phyloP scores from a whole-genome alignment of 1,140 invertebrate species.

The Harpegnathos saltator region DNA sequence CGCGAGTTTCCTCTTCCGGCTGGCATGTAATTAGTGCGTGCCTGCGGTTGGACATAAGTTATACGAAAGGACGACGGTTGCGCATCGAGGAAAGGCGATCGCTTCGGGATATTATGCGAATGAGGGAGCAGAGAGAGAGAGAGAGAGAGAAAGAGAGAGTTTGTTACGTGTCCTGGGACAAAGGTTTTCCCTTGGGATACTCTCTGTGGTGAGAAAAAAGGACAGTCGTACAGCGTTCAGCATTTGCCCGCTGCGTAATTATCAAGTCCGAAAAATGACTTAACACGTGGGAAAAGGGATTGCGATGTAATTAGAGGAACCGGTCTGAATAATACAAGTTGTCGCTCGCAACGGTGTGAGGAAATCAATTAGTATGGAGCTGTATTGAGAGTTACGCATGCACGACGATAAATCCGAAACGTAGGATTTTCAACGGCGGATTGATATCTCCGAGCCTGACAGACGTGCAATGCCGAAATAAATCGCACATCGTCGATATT shows the following conservation, averaged over 20 bases:
- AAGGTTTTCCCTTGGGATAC: too few relatives aligned
- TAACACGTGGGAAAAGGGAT: not conserved
- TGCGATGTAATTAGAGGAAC: not conserved
- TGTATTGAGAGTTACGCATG: too few relatives aligned
- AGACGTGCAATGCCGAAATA: too few relatives aligned
- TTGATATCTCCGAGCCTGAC: too few relatives aligned
- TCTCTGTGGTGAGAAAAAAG: not conserved
- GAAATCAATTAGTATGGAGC: too few relatives aligned
- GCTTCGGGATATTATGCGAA: not conserved
- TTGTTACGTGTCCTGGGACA: not conserved
- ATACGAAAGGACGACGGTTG: not conserved
- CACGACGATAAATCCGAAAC: too few relatives aligned
- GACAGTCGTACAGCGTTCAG: not conserved
- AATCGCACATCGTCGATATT: too few relatives aligned
- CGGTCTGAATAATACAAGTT: too few relatives aligned
- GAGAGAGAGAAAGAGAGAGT: not conserved
- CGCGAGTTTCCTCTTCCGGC: constrained; percentile 21
- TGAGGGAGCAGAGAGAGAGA: not conserved
- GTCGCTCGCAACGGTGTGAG: too few relatives aligned
- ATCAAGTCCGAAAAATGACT: not conserved
- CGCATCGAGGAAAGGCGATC: not conserved
- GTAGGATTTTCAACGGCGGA: too few relatives aligned
- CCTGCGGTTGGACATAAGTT: constrained; percentile 16
- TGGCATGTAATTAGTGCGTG: constrained; percentile 34
- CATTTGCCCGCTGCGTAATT: constrained; percentile 2